phyloP scores from a whole-genome alignment of 2,888 invertebrate species.

The Oeneis ivallda region DNA sequence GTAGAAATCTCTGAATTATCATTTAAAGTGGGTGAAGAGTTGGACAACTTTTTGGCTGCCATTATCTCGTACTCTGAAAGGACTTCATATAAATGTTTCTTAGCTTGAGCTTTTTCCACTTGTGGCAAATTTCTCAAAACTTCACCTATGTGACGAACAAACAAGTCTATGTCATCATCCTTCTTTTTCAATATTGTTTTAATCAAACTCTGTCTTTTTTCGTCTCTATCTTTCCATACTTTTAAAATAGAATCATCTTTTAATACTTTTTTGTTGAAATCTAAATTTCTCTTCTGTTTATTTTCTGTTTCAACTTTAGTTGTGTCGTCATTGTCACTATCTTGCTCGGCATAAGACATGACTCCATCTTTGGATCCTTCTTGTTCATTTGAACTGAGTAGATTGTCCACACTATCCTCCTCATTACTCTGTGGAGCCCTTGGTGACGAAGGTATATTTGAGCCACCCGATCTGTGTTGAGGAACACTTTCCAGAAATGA shows the following conservation, averaged over 20 bases:
- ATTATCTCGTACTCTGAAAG: conserved; percentile 3
- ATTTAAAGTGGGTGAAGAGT: too few species aligned
- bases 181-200: not conserved
- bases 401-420: too few species aligned
- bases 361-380: conserved; percentile 2
- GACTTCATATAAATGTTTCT: conserved; percentile 3
- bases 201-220: not conserved
- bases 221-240: not conserved
- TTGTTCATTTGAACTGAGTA: conserved; percentile 3
- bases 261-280: conserved; percentile 1
- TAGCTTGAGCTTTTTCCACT: conserved; percentile 3
- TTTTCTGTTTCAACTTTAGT: not conserved
- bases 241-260: conserved; percentile 1
- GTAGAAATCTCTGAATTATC: not conserved
- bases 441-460: too few species aligned
- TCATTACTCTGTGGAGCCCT: too few species aligned
- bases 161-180: not conserved
- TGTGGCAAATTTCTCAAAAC: not conserved
- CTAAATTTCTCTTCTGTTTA: not conserved
- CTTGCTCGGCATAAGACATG: conserved; percentile 3
- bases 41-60: conserved; percentile 2
- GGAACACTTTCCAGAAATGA: conserved; percentile 1
- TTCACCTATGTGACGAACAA: too few species aligned
- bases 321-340: conserved; percentile 2
- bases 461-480: conserved; percentile 3